Base-by-base conservation (phyloP, 2,888 invertebrate genomes). In the Folsomia manolachei region DNA sequence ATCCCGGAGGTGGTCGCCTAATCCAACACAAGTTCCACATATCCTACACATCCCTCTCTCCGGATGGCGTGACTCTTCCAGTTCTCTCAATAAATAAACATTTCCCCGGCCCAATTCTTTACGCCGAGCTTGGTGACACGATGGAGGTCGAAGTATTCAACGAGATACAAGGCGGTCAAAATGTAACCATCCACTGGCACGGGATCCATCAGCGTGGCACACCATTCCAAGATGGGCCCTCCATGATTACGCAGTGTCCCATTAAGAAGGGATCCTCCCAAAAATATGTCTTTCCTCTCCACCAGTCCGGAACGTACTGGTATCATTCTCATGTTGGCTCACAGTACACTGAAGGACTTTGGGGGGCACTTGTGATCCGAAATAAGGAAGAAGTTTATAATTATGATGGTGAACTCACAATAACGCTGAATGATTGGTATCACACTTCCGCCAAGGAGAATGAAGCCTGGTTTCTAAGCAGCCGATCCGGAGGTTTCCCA, bases 261-360 rank as follows among this genome's bases (percentile, higher is more conserved):
- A 24, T 76, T 0, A 63, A 64, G 27, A 0, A 27, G 0, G 74
- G 75, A 1, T 52, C 51, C 11, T 11, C 25, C 1, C 75, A 78
- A 63, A 11, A 27, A n/a, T 78, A 78, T 63, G 24, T 18, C 0
- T 74, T 78, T 24, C n/a, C 51, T 0, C 9, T 74, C 1, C 51
- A 26, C 18, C 60, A 68, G 39, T 1, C 76, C 1, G 78, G 78
- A 62, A 78, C 78, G 11, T 76, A 63, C 65, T 78, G 78, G 78
- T 76, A 67, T 52, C 56, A 26, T 21, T 27, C 1, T 53, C 19
- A 62, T 18, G 24, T 62, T 11, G 25, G 56, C 11, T 56, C 56
- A 14, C 78, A 78, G 62, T 78, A 78, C 67, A 75, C 75, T 21
- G 77, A 75, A 67, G 78, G 78, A 2, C 64, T 77, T 7, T 78